A percentile compares a stretch with the other conserved stretches of the same genome.
These are phyloP conservation scores for Drosophila arawakana DNA, from an alignment of 1,140 invertebrate genomes.

Conservation along the genomic window DNA sequence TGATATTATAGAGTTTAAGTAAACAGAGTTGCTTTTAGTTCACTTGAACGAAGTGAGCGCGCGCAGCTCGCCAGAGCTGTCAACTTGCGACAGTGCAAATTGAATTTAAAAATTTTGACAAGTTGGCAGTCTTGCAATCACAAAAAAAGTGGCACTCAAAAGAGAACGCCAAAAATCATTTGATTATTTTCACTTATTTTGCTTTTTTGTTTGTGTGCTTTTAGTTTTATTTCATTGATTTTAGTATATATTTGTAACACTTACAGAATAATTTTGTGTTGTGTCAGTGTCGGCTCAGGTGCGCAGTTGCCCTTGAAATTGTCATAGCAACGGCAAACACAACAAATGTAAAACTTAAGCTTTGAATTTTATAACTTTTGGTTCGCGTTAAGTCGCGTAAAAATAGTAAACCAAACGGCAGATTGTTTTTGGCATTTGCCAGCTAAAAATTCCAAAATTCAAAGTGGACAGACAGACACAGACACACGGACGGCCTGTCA, in stretches of 20 bases:
- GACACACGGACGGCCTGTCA: background rate
- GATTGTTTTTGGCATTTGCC: conserved; percentile 9
- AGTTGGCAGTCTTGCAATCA: conserved; percentile 14
- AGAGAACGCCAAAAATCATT: conserved; percentile 9
- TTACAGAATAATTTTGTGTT: conserved; percentile 5
- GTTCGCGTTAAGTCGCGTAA: conserved; percentile 12
- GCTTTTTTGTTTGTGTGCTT: conserved; percentile 2
- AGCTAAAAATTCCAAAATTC: conserved; percentile 32
- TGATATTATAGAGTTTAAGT: too few relatives aligned
- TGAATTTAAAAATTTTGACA: conserved; percentile 28
- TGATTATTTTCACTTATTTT: conserved; percentile 11
- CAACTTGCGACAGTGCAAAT: conserved; percentile 26
- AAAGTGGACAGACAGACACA: conserved; percentile 14
- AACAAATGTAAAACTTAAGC: conserved; percentile 34
- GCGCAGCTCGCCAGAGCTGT: conserved; percentile 15
- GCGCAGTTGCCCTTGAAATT: conserved; percentile 31
- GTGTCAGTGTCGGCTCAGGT: background rate
- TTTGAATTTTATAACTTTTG: conserved; percentile 16
- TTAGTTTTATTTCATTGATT: background rate
- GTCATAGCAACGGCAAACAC: conserved; percentile 41
- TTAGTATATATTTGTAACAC: too few relatives aligned
- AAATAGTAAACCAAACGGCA: background rate
- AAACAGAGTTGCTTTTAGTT: background rate
- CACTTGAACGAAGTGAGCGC: conserved; percentile 12
- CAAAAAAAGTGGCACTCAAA: conserved; percentile 5